These are phyloP conservation scores for Eubucco bourcierii DNA, from an alignment of 2,113 vertebrate genomes.

Conservation along the genomic window DNA sequence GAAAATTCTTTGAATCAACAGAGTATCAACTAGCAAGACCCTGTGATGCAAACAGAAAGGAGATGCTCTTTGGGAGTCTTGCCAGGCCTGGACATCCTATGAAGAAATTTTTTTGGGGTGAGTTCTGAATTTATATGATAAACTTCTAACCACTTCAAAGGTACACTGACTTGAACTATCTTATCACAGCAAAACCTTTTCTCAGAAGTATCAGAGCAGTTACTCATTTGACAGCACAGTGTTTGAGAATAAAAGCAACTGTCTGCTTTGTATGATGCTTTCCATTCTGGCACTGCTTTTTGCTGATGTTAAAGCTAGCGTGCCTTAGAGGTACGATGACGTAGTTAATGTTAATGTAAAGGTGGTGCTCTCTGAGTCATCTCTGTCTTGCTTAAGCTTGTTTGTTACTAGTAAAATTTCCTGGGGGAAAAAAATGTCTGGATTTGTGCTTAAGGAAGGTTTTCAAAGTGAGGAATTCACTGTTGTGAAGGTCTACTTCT, in stretches of 20 bases:
- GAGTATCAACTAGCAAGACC: constrained; percentile 92
- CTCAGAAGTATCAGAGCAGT: neutral
- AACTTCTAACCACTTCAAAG: neutral
- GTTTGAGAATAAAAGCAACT: neutral
- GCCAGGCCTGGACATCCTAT: constrained; percentile 92
- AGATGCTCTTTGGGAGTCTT: constrained; percentile 95
- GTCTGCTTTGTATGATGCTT: neutral
- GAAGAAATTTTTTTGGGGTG: constrained; percentile 98
- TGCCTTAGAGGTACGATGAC: neutral
- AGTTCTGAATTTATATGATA: constrained; percentile 3
- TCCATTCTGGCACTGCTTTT: neutral
- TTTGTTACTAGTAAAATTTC: neutral
- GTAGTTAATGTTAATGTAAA: neutral
- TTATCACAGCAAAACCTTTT: neutral
- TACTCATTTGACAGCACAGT: neutral
- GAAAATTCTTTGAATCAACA: constrained; percentile 68
- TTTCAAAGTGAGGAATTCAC: neutral
- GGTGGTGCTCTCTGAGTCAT: neutral
- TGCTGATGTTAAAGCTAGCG: neutral
- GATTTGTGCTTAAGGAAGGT: neutral
- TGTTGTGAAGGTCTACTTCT: too few species aligned
- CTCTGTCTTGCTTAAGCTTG: neutral
- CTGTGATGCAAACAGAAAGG: constrained; percentile 92
- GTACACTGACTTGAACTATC: neutral
- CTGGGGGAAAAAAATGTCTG: neutral